Conservation (phyloP, 2,888 invertebrate genomes). For the Coenonympha arcania region DNA sequence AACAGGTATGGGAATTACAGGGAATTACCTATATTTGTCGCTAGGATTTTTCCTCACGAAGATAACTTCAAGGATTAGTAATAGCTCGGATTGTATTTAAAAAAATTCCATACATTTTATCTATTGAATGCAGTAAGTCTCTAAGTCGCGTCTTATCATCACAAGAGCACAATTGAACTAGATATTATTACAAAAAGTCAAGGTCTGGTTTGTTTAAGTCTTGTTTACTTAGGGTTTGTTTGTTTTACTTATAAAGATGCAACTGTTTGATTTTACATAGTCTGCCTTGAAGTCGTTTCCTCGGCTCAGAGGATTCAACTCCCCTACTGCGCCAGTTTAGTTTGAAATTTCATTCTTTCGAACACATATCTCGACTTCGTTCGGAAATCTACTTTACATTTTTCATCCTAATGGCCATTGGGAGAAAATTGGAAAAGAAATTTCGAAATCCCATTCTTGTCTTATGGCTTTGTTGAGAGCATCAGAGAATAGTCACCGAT, state of each 20-base stretch:
- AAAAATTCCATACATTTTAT: too few relatives aligned
- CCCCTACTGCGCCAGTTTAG: conserved; percentile 52
- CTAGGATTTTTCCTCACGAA: too few relatives aligned
- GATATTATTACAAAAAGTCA: too few relatives aligned
- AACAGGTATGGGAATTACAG: too few relatives aligned
- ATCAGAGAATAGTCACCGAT: conserved; percentile 4
- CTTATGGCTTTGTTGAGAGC: conserved; percentile 12
- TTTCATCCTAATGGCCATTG: conserved; percentile 74
- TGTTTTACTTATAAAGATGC: not conserved
- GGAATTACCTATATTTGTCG: too few relatives aligned
- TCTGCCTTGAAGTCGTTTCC: conserved; percentile 42
- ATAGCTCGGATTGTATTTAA: too few relatives aligned
- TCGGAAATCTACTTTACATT: conserved; percentile 72
- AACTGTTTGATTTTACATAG: conserved; percentile 17
- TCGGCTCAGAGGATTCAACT: conserved; percentile 35
- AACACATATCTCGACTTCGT: conserved; percentile 70
- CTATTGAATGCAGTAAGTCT: too few relatives aligned
- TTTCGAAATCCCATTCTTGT: conserved; percentile 59
- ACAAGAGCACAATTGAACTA: too few relatives aligned
- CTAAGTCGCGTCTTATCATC: too few relatives aligned
- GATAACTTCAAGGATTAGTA: too few relatives aligned
- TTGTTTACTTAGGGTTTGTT: not conserved
- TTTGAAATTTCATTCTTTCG: conserved; percentile 69
- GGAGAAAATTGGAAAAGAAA: conserved; percentile 73
- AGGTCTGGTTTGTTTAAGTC: too few relatives aligned